Evolutionary conservation across 2,888 invertebrate species (phyloP), one percentile per base, ranked within the genome.

Genomic region (Lypha dubia): DNA sequence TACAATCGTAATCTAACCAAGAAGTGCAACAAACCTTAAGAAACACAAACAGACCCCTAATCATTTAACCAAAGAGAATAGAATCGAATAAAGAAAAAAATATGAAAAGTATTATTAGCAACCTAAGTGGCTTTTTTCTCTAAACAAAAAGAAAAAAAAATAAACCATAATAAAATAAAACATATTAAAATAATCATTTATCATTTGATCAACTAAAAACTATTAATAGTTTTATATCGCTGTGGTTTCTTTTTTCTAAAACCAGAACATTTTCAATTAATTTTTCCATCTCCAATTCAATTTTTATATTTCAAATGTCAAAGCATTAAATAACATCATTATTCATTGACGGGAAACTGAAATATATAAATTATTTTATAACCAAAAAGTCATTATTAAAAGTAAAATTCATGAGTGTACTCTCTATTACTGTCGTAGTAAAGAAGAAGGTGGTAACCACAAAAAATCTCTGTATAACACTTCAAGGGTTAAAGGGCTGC

Each of bases 311-410:
- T 65, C 38, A 41, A 79, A 53, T 84, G 81, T 84, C 84, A 84
- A 81, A 81, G 84, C 84, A 84, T 74, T 84, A 74, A 77, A 84
- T 81, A 84, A 81, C 84, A 84, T 84, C 84, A 84, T 84, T 84
- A 84, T 84, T 84, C 84, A 84, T 81, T 74, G 15, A 22, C 35
- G 20, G 35, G 46, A 74, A 76, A 63, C 51, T 46, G 49, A 75
- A 79, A 75, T 83, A n/a, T n/a, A n/a, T n/a, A 75, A 79, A 71
- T 79, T 79, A 65, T 75, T 79, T 75, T 41, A 9, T 56, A 38
- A 67, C 20, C 49, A 22, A 58, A n/a, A 67, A 65, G 11, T 41
- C 62, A 70, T 75, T 65, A 24, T 58, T 49, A 22, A 22, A 32
- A 32, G 35, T 38, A 17, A 24, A 38, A 38, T 17, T 17, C 20